phyloP scores from a whole-genome alignment of 1,140 invertebrate species.

The Oryzaephilus surinamensis region DNA sequence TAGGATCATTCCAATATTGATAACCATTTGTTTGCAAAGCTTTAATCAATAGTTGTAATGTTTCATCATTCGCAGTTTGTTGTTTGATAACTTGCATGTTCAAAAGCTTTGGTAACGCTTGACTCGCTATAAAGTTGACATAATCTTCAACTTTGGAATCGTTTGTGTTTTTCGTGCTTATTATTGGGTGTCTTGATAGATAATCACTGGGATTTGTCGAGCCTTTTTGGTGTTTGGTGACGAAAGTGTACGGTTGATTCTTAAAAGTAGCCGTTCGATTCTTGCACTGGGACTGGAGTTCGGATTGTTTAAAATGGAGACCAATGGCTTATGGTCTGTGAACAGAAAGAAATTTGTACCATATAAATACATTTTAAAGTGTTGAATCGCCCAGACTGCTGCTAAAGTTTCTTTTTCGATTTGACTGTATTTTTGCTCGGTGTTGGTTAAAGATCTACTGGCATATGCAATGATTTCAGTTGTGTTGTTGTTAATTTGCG shows the following conservation, averaged over 20 bases:
- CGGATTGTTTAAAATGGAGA: not conserved
- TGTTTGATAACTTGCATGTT: conserved; percentile 6
- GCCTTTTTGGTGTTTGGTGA: not conserved
- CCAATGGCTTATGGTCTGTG: conserved; percentile 31
- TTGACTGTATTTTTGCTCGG: conserved; percentile 41
- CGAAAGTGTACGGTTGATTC: conserved; percentile 2
- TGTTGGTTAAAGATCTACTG: conserved; percentile 36
- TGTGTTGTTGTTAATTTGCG: conserved; percentile 2
- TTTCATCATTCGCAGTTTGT: conserved; percentile 3
- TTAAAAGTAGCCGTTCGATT: conserved; percentile 2
- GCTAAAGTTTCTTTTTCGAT: conserved; percentile 43
- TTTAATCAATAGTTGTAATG: conserved; percentile 1
- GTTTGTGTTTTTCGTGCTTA: not conserved
- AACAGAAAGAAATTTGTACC: conserved; percentile 36
- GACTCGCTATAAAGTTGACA: conserved; percentile 2
- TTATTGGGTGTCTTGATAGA: conserved; percentile 1
- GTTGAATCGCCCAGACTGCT: conserved; percentile 37
- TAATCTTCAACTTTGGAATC: not conserved
- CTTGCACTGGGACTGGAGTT: not conserved
- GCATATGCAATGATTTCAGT: conserved; percentile 19
- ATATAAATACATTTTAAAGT: conserved; percentile 42
- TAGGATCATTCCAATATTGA: conserved; percentile 2
- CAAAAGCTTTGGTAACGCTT: too few relatives aligned
- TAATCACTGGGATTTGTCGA: conserved; percentile 1
- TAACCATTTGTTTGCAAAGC: conserved; percentile 1